Evolutionary conservation across 2,113 vertebrate species (phyloP).

Genomic region (Mirounga angustirostris): DNA sequence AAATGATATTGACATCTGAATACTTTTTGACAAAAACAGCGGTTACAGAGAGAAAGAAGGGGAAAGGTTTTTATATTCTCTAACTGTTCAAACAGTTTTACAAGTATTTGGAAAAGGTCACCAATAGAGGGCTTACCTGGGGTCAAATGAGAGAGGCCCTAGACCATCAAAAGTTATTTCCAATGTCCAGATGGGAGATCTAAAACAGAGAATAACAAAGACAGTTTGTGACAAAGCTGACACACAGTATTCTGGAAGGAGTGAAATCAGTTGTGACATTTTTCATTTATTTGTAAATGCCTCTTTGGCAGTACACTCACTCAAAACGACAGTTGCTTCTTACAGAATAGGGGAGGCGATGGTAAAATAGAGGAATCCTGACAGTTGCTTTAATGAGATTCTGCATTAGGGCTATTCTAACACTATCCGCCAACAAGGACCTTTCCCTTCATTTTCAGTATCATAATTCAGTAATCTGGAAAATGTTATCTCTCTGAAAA

Average conservation of each 20-base stretch:
- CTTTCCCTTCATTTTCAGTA: slow-evolving; percentile 93
- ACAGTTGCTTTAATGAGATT: slow-evolving; percentile 99
- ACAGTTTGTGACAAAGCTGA: slow-evolving; percentile 97
- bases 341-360: slow-evolving; percentile 92
- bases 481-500: slow-evolving; percentile 91
- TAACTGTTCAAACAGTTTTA: slow-evolving; percentile 77
- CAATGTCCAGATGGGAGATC: slow-evolving; percentile 89
- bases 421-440: slow-evolving; percentile 89
- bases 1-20: slow-evolving; percentile 49
- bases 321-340: slow-evolving; percentile 96
- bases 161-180: slow-evolving; percentile 92
- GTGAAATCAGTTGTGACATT: slow-evolving; percentile 99
- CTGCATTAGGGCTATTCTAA: slow-evolving; percentile 93
- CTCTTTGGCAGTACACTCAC: slow-evolving; percentile 95
- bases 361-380: slow-evolving; percentile 95
- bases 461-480: slow-evolving; percentile 90
- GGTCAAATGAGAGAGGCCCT: slow-evolving; percentile 87
- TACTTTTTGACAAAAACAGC: slow-evolving; percentile 59
- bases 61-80: background rate
- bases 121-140: slow-evolving; percentile 89
- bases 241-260: slow-evolving; percentile 90
- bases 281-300: slow-evolving; percentile 99
- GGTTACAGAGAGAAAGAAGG: background rate
- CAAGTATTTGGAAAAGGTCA: slow-evolving; percentile 90
- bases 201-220: slow-evolving; percentile 94